These are phyloP conservation scores for Oncorhynchus keta DNA, from an alignment of 2,113 vertebrate genomes.

Conservation along the genomic window DNA sequence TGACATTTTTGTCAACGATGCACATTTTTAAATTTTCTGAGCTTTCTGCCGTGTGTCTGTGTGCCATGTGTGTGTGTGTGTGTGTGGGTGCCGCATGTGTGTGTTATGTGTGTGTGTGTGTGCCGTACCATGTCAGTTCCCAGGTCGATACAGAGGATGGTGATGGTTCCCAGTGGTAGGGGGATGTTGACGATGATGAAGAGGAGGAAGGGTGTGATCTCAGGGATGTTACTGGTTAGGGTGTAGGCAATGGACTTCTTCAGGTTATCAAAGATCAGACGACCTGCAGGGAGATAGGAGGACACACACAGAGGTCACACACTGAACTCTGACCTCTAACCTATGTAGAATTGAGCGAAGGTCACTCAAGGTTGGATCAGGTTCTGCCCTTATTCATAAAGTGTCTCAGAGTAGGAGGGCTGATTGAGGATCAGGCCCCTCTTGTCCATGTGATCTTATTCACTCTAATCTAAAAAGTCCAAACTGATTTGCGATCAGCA, in stretches of 20 bases:
- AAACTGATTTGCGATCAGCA: too few relatives aligned
- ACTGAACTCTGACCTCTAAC: not conserved
- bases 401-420: too few relatives aligned
- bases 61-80: not conserved
- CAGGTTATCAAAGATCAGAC: conserved; percentile 92
- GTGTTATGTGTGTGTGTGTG: conserved; percentile 4
- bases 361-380: too few relatives aligned
- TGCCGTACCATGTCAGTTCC: conserved; percentile 91
- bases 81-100: not conserved
- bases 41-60: not conserved
- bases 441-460: too few relatives aligned
- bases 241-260: conserved; percentile 96
- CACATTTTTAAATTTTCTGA: too few relatives aligned
- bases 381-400: too few relatives aligned
- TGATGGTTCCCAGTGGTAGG: conserved; percentile 87
- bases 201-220: conserved; percentile 92
- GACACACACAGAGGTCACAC: not conserved
- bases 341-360: too few relatives aligned
- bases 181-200: conserved; percentile 92
- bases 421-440: too few relatives aligned
- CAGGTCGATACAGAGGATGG: conserved; percentile 94
- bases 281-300: conserved; percentile 63
- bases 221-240: conserved; percentile 92
- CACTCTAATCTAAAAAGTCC: too few relatives aligned
- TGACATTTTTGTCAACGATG: too few relatives aligned